Base-by-base conservation (phyloP, 2,113 vertebrate genomes). In the Trogon surrucura region DNA sequence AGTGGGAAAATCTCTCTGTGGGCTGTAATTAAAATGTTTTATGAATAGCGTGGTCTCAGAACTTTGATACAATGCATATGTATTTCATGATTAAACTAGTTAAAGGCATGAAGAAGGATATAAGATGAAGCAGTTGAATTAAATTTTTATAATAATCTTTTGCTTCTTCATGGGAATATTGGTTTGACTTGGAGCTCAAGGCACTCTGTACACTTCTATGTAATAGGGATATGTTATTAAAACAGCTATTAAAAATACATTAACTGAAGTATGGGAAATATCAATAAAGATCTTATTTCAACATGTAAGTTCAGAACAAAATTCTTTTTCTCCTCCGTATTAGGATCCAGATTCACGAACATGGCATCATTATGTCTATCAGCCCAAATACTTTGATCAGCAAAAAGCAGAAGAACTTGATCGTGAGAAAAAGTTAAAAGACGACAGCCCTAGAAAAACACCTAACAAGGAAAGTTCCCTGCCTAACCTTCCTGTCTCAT, bases 321-420 rank as follows among this genome's bases (percentile, higher is more conserved):
- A 50, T 44, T 41, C 9, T 66, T 93, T 83, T 91, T 67, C 81
- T 93, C 66, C 32, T 85, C 62, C 56, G 20, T 89, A 83, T 80
- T 97, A 99, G 99, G 98, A 99, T 95, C 98, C 99, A 97, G 99
- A 99, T 98, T 98, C 98, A 96, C 98, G 98, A 88, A 97, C 98
- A 78, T 99, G 99, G 99, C 98, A 98, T 96, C 99, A 99, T 96
- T 98, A 98, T 75, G 98, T 99, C 30, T 98, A 99, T 97, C 99
- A 99, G 94, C 98, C 99, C 97, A 99, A 99, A 98, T 99, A 99
- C 88, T 96, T 98, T 93, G 99, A 99, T 97, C 99, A 98, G 72
- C 99, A 99, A 92, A 99, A 98, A 95, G 53, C 98, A 97, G 98
- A 99, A 98, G 98, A 98, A 88, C 96, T 98, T 95, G 98, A 98